These are phyloP conservation scores for Chrysolina oricalcia DNA, from an alignment of 2,888 invertebrate genomes.

Conservation along the genomic window DNA sequence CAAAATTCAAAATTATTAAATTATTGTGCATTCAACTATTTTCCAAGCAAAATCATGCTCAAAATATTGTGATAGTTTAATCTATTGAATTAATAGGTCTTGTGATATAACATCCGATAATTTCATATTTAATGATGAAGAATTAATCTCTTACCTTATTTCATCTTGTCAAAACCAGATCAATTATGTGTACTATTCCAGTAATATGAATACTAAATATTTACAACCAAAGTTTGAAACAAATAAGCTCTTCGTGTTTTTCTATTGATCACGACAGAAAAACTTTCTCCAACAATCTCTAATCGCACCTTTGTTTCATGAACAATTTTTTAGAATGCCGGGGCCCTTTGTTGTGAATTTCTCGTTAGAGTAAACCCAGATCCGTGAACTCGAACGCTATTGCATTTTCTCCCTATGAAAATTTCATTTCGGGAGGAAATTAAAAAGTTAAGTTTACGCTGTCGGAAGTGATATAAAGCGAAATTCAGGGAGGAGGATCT, in stretches of 20 bases:
- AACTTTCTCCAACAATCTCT: not conserved
- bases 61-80: too few relatives aligned
- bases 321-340: not conserved
- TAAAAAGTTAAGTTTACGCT: not conserved
- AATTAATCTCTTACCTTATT: not conserved
- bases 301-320: not conserved
- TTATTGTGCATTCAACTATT: too few relatives aligned
- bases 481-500: not conserved
- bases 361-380: not conserved
- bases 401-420: not conserved
- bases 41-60: too few relatives aligned
- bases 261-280: not conserved
- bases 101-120: too few relatives aligned
- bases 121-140: not conserved
- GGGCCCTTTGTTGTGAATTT: not conserved
- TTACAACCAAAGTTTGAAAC: not conserved
- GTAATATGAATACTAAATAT: not conserved
- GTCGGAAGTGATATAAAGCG: not conserved
- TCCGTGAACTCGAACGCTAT: not conserved
- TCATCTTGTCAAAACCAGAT: not conserved
- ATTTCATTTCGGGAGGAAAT: constrained; percentile 1
- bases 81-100: too few relatives aligned
- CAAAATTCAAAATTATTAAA: too few relatives aligned
- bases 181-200: not conserved
- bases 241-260: not conserved